Evolutionary conservation across 2,888 invertebrate species (phyloP), one percentile per base, ranked within the genome.

Genomic region (Nomada ferruginata): DNA sequence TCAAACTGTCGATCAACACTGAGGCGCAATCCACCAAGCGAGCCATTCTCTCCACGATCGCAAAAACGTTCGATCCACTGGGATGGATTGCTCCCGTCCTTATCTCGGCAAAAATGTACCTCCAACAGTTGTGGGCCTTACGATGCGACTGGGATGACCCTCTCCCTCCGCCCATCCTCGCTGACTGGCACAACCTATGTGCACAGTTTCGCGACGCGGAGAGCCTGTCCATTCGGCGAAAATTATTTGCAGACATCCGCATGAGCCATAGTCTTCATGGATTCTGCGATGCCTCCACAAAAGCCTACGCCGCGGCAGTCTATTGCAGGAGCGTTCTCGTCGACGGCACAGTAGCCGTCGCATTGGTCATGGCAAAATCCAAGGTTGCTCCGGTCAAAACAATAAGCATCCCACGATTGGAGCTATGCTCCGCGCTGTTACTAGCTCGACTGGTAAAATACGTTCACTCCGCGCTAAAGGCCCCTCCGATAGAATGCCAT

Each of bases 381-480:
- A n/a, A 44, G 4, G 66, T 68, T 2, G 55, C 55, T 7, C 42
- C 66, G 2, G 20, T 61, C 7, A 61, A 61, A n/a, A 61, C 61
- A 2, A 3, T 61, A 2, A 61, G 61, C 11, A 44, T 68, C 11
- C 53, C 55, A 2, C 57, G 68, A 0, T 13, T 59, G 2, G 69
- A 59, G 9, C 29, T 69, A 1, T 57, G 29, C 15, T 53, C 57
- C 7, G 42, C 57, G 4, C 3, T 68, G 5, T 13, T 68, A 20
- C 3, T 69, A 4, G 13, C 20, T n/a, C 50, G 69, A 1, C 26
- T 59, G 9, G 5, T 63, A 0, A 47, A 47, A 5, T 47, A 29
- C 7, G 47, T 47, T 10, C 20, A 23, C 20, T 5, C 47, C 4
- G 36, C 63, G 18, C n/a, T 63, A 11, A 18, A 47, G 2, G 36